These are phyloP conservation scores for Nixonia krombeini DNA, from an alignment of 1,140 invertebrate genomes.

Conservation along the genomic window DNA sequence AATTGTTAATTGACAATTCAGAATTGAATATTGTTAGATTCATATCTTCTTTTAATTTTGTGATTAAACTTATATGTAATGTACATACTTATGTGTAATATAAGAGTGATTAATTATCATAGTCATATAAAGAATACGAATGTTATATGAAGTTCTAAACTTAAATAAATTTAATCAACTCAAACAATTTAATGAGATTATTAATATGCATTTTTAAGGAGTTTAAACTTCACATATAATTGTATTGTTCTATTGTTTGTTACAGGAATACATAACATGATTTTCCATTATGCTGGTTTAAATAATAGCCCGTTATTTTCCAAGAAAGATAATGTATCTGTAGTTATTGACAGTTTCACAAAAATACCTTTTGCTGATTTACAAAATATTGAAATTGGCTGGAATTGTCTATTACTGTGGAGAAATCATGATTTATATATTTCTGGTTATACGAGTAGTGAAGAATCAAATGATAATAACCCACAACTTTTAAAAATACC, in stretches of 20 bases:
- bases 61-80: too few species aligned
- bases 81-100: too few species aligned
- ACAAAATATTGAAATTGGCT: slow-evolving; percentile 61
- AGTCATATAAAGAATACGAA: too few species aligned
- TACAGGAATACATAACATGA: slow-evolving; percentile 42
- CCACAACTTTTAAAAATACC: slow-evolving; percentile 44
- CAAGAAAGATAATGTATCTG: slow-evolving; percentile 13
- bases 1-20: too few species aligned
- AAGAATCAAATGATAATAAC: slow-evolving; percentile 9
- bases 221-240: background rate
- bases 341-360: slow-evolving; percentile 51
- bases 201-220: too few species aligned
- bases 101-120: too few species aligned
- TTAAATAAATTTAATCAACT: too few species aligned
- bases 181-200: too few species aligned
- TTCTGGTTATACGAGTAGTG: slow-evolving; percentile 40
- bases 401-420: slow-evolving; percentile 65
- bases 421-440: slow-evolving; percentile 50
- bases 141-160: too few species aligned
- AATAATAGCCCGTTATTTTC: slow-evolving; percentile 53
- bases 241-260: background rate
- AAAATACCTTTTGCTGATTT: slow-evolving; percentile 41
- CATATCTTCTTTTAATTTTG: too few species aligned
- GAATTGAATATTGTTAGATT: too few species aligned
- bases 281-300: slow-evolving; percentile 58